phyloP scores from a whole-genome alignment of 2,888 invertebrate genomes.

The Brachyopa scutellaris region DNA sequence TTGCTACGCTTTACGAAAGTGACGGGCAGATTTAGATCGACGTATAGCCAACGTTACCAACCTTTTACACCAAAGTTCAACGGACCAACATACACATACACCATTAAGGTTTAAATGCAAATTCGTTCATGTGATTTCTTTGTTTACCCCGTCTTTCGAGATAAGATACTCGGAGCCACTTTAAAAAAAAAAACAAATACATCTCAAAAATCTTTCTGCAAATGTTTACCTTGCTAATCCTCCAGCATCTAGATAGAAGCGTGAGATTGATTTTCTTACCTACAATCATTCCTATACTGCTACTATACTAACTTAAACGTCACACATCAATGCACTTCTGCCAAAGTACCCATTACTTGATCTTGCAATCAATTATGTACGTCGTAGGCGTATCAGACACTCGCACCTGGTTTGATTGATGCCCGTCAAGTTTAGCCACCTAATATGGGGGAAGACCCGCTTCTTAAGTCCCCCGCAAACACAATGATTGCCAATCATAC shows the following conservation, averaged over 20 bases:
- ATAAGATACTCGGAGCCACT: not conserved
- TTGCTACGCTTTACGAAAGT: too few species aligned
- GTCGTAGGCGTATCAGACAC: conserved; percentile 24
- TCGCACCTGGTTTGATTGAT: conserved; percentile 26
- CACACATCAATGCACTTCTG: conserved; percentile 13
- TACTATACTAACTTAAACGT: not conserved
- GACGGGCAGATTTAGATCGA: too few species aligned
- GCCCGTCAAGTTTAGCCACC: conserved; percentile 16
- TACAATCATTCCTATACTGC: conserved; percentile 7
- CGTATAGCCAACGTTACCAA: too few species aligned
- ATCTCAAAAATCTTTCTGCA: conserved; percentile 1
- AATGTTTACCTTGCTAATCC: not conserved
- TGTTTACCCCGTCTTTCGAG: not conserved
- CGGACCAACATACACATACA: too few species aligned
- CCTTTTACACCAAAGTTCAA: too few species aligned
- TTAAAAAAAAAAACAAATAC: conserved; percentile 4
- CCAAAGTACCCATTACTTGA: not conserved
- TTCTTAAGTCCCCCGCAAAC: not conserved
- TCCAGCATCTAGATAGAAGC: not conserved
- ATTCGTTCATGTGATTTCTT: too few species aligned
- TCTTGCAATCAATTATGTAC: not conserved
- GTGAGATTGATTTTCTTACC: too few species aligned
- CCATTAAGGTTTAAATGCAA: too few species aligned
- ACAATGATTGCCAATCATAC: not conserved
- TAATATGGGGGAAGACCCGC: not conserved